These are phyloP conservation scores for Folsomia manolachei DNA, from an alignment of 2,888 invertebrate species.

Conservation along the genomic window DNA sequence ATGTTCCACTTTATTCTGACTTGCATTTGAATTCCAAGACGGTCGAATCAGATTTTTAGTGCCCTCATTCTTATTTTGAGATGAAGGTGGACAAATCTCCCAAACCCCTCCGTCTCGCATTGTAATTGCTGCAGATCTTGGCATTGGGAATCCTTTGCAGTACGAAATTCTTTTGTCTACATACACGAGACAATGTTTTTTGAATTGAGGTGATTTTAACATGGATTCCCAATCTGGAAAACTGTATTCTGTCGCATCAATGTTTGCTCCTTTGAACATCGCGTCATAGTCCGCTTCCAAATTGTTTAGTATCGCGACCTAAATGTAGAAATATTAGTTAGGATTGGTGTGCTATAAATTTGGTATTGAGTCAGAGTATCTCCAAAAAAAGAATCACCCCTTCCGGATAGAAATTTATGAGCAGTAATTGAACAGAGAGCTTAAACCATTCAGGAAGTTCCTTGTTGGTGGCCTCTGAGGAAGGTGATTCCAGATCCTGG, in stretches of 20 bases:
- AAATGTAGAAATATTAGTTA: neutral
- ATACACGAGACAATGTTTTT: conserved; percentile 4
- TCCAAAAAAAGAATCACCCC: neutral
- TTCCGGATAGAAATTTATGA: conserved; percentile 14
- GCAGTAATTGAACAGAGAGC: neutral
- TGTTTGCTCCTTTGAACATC: neutral
- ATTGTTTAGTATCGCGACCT: conserved; percentile 3
- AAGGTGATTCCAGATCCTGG: too few species aligned
- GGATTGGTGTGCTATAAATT: neutral
- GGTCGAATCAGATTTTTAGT: neutral
- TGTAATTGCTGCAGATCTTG: neutral
- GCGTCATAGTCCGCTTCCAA: neutral
- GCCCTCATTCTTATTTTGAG: neutral
- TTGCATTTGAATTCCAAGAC: too few species aligned
- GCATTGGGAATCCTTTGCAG: neutral
- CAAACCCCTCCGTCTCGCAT: neutral
- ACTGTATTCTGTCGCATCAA: neutral
- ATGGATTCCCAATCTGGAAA: conserved; percentile 11
- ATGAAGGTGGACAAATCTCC: neutral
- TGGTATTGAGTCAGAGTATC: neutral
- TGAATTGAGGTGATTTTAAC: conserved; percentile 10
- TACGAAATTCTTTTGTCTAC: neutral
- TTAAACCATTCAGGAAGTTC: conserved; percentile 10
- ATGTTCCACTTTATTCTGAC: neutral
- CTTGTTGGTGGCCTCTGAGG: too few species aligned